A percentile compares a stretch with the other conserved stretches of the same genome.
Conservation (phyloP, 2,113 vertebrate species). For the Ciconia maguari region DNA sequence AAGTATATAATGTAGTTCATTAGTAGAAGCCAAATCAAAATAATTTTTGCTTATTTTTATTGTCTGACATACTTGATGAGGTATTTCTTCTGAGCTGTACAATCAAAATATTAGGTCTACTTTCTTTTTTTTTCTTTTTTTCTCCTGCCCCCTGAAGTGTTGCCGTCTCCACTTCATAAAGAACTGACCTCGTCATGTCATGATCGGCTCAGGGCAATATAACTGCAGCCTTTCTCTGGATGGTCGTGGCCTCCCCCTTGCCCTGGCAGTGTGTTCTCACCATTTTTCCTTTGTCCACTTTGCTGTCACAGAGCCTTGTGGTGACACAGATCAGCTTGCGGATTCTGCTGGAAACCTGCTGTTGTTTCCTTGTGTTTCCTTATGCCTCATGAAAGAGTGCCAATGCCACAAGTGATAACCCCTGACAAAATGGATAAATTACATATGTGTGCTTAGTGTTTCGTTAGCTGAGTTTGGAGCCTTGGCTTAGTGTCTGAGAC, state of each 20-base stretch:
- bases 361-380: not conserved
- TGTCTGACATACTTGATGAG: not conserved
- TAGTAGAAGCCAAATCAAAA: not conserved
- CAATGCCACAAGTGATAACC: not conserved
- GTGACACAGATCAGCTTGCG: not conserved
- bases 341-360: not conserved
- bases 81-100: not conserved
- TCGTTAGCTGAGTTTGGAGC: not conserved
- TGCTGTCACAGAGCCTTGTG: not conserved
- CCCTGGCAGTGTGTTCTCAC: not conserved
- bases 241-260: not conserved
- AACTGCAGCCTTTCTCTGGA: not conserved
- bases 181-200: not conserved
- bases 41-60: not conserved
- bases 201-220: not conserved
- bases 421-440: not conserved
- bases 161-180: not conserved
- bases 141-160: not conserved
- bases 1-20: not conserved
- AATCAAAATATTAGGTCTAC: not conserved
- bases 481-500: not conserved
- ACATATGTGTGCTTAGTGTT: not conserved
- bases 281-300: not conserved
- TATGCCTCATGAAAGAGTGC: accelerated
- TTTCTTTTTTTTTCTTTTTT: not conserved